Conservation (phyloP, 2,113 vertebrate genomes). For the Hydrolagus affinis region DNA sequence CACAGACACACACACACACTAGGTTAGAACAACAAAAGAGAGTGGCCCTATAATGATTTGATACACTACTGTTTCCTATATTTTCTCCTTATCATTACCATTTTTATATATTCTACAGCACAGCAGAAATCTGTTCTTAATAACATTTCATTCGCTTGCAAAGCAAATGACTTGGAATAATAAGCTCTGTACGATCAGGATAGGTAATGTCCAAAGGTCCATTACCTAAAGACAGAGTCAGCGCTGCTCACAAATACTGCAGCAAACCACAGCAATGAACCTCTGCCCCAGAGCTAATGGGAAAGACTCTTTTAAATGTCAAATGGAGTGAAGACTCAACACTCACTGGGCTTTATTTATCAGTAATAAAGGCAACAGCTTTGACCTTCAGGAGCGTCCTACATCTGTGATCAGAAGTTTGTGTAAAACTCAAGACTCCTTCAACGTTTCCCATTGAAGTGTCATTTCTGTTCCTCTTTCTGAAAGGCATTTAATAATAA, state of each 20-base stretch:
- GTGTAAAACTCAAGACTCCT: neutral
- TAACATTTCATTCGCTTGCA: neutral
- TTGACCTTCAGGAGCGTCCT: neutral
- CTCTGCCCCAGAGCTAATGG: constrained; percentile 17
- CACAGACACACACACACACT: neutral
- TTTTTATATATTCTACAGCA: constrained; percentile 19
- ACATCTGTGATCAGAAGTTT: constrained; percentile 12
- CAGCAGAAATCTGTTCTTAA: neutral
- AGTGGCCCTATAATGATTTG: neutral
- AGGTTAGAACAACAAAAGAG: constrained; percentile 1
- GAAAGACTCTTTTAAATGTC: constrained; percentile 21
- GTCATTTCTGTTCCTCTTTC: too few species aligned
- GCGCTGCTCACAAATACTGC: constrained; percentile 10
- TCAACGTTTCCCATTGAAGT: neutral
- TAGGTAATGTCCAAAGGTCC: neutral
- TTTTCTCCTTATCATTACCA: constrained; percentile 4
- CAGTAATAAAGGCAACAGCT: neutral
- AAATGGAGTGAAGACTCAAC: constrained; percentile 15
- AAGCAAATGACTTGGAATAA: constrained; percentile 24
- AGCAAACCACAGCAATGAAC: constrained; percentile 19
- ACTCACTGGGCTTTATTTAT: neutral
- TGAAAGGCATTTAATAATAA: too few species aligned
- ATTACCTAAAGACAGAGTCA: constrained; percentile 17
- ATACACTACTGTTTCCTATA: neutral
- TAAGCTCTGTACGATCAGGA: constrained; percentile 14